Percentiles rank a stretch among this genome's conserved stretches.
Conservation (phyloP, 2,113 vertebrate species). For the Thomomys bottae region DNA sequence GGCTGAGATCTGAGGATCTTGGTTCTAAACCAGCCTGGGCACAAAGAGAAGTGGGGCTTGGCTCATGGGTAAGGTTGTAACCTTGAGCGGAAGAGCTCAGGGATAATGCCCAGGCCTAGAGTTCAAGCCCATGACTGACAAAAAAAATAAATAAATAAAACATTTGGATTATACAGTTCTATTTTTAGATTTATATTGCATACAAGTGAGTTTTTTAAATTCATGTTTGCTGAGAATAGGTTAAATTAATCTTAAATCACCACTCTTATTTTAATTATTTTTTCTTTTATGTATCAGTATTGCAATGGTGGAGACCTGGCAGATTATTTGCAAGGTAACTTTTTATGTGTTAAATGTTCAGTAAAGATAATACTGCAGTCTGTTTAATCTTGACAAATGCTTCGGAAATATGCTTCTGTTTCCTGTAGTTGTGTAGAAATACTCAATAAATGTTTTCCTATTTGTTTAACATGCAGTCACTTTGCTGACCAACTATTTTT, state of each 20-base stretch:
- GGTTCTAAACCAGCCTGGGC: no score
- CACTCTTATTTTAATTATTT: slow-evolving; percentile 70
- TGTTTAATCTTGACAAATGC: slow-evolving; percentile 41
- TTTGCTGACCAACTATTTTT: slow-evolving; percentile 1
- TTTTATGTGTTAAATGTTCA: slow-evolving; percentile 45
- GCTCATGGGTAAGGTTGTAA: no score
- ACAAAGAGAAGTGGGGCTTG: no score
- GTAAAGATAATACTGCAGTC: neutral
- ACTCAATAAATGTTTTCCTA: slow-evolving; percentile 28
- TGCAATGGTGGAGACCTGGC: slow-evolving; percentile 98
- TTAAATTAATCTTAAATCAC: slow-evolving; percentile 40
- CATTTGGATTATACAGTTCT: slow-evolving; percentile 22
- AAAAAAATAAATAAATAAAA: no score
- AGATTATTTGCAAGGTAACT: slow-evolving; percentile 99
- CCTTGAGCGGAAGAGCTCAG: no score
- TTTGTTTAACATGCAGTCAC: slow-evolving; percentile 4
- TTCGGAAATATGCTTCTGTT: slow-evolving; percentile 21
- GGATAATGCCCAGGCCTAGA: no score
- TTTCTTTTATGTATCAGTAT: slow-evolving; percentile 88
- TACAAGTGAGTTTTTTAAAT: slow-evolving; percentile 24
- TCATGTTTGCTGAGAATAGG: slow-evolving; percentile 24
- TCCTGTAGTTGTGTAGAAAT: neutral
- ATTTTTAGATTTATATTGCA: slow-evolving; percentile 48
- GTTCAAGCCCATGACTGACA: no score
- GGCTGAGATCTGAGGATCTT: no score